These are phyloP conservation scores for Orius laevigatus DNA, from an alignment of 1,140 invertebrate genomes.

Conservation along the genomic window DNA sequence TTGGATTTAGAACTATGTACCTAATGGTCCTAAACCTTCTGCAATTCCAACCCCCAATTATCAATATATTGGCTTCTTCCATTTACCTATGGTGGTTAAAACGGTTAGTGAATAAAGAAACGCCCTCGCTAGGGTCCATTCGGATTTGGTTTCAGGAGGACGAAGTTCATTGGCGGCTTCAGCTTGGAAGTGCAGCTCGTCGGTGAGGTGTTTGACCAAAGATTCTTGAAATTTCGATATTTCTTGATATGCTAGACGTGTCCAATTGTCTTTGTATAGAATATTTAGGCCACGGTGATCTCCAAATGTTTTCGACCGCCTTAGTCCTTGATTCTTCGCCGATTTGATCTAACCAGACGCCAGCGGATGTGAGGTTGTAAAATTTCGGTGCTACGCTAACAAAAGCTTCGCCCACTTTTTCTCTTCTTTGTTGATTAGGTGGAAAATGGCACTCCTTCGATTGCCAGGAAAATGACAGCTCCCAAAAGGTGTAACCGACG, in stretches of 20 bases:
- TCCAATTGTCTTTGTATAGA: slow-evolving; percentile 90
- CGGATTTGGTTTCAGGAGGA: slow-evolving; percentile 21
- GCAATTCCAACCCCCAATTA: neutral
- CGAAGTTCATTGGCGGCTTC: neutral
- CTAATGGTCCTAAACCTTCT: too few relatives aligned
- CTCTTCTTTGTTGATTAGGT: slow-evolving; percentile 24
- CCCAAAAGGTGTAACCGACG: slow-evolving; percentile 73
- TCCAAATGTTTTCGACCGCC: slow-evolving; percentile 82
- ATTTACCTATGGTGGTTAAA: slow-evolving; percentile 84
- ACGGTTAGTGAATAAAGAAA: slow-evolving; percentile 93
- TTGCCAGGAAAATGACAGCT: slow-evolving; percentile 80
- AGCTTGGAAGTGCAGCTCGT: slow-evolving; percentile 38
- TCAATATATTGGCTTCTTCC: neutral
- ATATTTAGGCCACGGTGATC: slow-evolving; percentile 87
- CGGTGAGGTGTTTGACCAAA: slow-evolving; percentile 57
- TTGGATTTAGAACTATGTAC: too few relatives aligned
- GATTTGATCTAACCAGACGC: slow-evolving; percentile 26
- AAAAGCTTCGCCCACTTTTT: slow-evolving; percentile 16
- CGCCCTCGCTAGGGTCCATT: slow-evolving; percentile 86
- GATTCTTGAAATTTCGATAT: slow-evolving; percentile 78
- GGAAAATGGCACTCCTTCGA: slow-evolving; percentile 55
- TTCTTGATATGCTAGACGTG: slow-evolving; percentile 65
- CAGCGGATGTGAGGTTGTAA: slow-evolving; percentile 24
- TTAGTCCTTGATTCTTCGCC: slow-evolving; percentile 47
- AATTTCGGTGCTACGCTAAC: slow-evolving; percentile 21